Evolutionary conservation across 35 echinoderm and acorn worm genomes (phyloP).

Genomic region (Eucidaris tribuloides): DNA sequence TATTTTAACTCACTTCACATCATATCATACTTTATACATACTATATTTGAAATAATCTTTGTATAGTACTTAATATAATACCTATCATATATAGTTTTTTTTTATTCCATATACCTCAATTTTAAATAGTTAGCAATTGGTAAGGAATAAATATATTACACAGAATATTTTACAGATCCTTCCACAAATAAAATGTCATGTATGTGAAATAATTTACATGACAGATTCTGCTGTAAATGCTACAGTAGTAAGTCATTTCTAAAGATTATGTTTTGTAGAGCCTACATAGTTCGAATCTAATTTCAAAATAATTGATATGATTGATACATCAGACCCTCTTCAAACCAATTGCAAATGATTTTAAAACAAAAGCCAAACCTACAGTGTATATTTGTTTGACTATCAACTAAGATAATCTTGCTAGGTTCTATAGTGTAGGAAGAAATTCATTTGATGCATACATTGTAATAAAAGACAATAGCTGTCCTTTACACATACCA

Average conservation of each 20-base stretch:
- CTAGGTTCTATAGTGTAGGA: slow-evolving; percentile 8
- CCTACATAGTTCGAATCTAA: slow-evolving; percentile 9
- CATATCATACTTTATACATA: slow-evolving; percentile 34
- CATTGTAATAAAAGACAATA: slow-evolving; percentile 36
- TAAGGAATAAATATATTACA: slow-evolving; percentile 25
- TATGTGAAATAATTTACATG: slow-evolving; percentile 19
- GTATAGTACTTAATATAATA: slow-evolving; percentile 32
- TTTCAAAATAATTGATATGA: slow-evolving; percentile 10
- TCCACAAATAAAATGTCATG: slow-evolving; percentile 31
- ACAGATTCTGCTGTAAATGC: slow-evolving; percentile 10
- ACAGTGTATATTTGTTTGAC: slow-evolving; percentile 8
- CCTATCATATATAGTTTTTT: slow-evolving; percentile 16
- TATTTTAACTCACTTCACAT: slow-evolving; percentile 25
- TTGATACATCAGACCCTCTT: not conserved
- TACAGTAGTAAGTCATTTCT: slow-evolving; percentile 2
- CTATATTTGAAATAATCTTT: slow-evolving; percentile 27
- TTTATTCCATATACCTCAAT: slow-evolving; percentile 14
- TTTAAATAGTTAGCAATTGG: slow-evolving; percentile 26
- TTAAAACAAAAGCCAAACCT: slow-evolving; percentile 20
- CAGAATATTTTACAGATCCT: slow-evolving; percentile 7
- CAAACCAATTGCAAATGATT: slow-evolving; percentile 13
- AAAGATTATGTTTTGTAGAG: not conserved
- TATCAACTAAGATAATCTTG: not conserved
- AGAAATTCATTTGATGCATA: slow-evolving; percentile 41
- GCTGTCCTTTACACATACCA: not conserved